phyloP scores from a whole-genome alignment of 2,113 vertebrate species.

The Sakesphorus luctuosus region DNA sequence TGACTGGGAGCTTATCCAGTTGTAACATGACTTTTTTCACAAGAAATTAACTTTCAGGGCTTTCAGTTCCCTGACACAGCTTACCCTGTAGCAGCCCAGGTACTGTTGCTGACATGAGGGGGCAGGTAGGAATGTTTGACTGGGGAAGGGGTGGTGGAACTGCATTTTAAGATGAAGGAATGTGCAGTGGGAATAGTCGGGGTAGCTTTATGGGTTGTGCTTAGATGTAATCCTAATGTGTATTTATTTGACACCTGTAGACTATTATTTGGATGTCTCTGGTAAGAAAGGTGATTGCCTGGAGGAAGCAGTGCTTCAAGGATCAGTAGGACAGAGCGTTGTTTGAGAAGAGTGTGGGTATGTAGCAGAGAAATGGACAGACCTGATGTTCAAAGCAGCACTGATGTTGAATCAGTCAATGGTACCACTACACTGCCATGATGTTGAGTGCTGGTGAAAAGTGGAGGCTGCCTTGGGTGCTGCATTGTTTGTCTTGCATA shows the following conservation, averaged over 20 bases:
- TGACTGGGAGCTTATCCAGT: background rate
- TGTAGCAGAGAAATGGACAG: background rate
- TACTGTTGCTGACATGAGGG: background rate
- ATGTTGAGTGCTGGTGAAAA: background rate
- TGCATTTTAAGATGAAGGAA: background rate
- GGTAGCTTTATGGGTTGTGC: background rate
- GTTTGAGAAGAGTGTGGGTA: background rate
- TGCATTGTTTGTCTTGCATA: background rate
- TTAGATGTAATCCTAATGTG: background rate
- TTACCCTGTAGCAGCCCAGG: background rate
- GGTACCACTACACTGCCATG: accelerated
- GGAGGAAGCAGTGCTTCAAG: background rate
- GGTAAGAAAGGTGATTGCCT: background rate
- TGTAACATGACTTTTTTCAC: background rate
- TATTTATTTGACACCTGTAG: background rate
- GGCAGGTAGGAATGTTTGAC: background rate
- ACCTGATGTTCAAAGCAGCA: background rate
- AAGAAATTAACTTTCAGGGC: background rate
- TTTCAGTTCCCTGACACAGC: background rate
- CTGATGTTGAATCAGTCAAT: background rate
- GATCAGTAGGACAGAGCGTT: background rate
- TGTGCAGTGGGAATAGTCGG: background rate
- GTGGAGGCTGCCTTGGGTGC: background rate
- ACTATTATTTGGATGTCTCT: background rate
- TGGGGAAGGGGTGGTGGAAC: background rate